Percentiles rank a stretch among this genome's conserved stretches.
These are phyloP conservation scores for Octopus sinensis DNA, from an alignment of 1,140 invertebrate species.

Conservation along the genomic window DNA sequence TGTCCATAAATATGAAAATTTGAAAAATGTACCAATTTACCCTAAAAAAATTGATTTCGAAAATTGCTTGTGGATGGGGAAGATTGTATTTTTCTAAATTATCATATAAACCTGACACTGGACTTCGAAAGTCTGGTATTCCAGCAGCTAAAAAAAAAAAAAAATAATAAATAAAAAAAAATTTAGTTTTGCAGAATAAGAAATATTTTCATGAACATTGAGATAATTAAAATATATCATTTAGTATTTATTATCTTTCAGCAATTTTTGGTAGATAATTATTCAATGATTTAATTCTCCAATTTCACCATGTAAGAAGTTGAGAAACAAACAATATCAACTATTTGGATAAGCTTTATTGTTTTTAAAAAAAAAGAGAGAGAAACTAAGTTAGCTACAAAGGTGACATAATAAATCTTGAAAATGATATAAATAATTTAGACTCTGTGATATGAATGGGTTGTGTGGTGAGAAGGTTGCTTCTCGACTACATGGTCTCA, in stretches of 20 bases:
- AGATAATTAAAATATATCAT: not conserved
- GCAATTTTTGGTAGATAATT: not conserved
- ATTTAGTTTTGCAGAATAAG: not conserved
- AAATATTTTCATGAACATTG: not conserved
- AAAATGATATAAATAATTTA: no score
- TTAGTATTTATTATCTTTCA: not conserved
- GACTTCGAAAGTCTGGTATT: constrained; percentile 91
- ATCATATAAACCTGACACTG: constrained; percentile 86
- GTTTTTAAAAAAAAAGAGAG: no score
- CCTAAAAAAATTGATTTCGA: constrained; percentile 69
- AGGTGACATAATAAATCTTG: no score
- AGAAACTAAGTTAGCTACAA: no score
- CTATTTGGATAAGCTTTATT: no score
- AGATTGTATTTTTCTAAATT: constrained; percentile 89
- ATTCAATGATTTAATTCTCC: not conserved
- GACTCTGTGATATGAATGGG: no score
- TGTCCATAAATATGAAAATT: no score
- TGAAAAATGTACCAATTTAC: constrained; percentile 24
- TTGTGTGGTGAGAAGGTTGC: no score
- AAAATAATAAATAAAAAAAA: constrained; percentile 21
- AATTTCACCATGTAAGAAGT: not conserved
- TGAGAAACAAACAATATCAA: no score
- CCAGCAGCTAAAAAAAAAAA: constrained; percentile 73
- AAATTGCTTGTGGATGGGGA: constrained; percentile 89
- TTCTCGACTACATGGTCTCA: no score